phyloP scores from a whole-genome alignment of 1,140 invertebrate species.

The Aradophagus sp. region DNA sequence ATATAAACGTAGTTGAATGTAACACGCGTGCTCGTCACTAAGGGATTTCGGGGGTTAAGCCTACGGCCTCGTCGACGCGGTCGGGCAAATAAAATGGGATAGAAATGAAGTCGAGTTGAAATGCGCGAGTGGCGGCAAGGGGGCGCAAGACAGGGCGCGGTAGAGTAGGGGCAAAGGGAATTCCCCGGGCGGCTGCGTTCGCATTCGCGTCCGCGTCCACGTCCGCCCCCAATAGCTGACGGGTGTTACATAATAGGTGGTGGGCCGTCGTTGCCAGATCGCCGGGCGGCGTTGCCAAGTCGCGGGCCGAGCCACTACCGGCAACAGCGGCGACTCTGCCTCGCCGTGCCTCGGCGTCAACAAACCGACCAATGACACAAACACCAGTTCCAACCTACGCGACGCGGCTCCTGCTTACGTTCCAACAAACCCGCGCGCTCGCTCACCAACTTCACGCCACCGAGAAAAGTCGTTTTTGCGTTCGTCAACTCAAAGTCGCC shows the following conservation, averaged over 20 bases:
- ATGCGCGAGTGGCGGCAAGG: slow-evolving; percentile 17
- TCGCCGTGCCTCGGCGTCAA: slow-evolving; percentile 11
- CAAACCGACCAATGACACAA: slow-evolving; percentile 16
- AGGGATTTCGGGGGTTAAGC: too few relatives aligned
- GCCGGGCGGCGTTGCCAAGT: slow-evolving; percentile 1
- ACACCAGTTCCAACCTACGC: slow-evolving; percentile 11
- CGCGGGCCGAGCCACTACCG: neutral
- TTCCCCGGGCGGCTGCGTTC: slow-evolving; percentile 26
- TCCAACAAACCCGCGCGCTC: neutral
- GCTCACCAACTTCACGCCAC: too few relatives aligned
- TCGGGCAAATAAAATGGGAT: too few relatives aligned
- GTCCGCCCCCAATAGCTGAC: slow-evolving; percentile 37
- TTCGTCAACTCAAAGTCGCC: too few relatives aligned
- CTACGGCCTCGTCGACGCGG: too few relatives aligned
- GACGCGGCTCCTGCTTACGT: slow-evolving; percentile 1
- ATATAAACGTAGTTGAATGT: too few relatives aligned
- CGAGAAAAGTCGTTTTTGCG: too few relatives aligned
- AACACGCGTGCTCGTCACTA: too few relatives aligned
- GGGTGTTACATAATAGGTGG: slow-evolving; percentile 36
- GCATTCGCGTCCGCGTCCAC: slow-evolving; percentile 19
- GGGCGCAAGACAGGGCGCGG: slow-evolving; percentile 3
- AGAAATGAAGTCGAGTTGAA: too few relatives aligned
- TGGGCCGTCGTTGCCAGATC: slow-evolving; percentile 23
- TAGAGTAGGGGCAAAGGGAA: slow-evolving; percentile 28
- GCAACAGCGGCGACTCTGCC: slow-evolving; percentile 7